Conservation (phyloP, 2,797 vertebrate species). For the Melanotaenia trifasciata region DNA sequence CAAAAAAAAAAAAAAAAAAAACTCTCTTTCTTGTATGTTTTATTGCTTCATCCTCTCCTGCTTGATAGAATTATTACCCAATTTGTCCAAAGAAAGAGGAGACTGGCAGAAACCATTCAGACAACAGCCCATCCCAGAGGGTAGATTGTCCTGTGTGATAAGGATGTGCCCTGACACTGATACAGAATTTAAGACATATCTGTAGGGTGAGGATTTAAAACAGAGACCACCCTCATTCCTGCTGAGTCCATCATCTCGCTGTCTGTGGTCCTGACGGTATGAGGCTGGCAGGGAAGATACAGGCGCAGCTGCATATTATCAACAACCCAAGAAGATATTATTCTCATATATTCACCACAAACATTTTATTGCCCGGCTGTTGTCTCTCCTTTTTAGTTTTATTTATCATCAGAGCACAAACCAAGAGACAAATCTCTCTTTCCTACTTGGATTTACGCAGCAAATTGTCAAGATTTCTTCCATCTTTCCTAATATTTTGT, state of each 20-base stretch:
- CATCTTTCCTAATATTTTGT: slow-evolving; percentile 62
- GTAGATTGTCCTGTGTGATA: slow-evolving; percentile 51
- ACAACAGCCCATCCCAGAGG: slow-evolving; percentile 51
- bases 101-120: slow-evolving; percentile 59
- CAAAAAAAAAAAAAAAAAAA: slow-evolving; percentile 67
- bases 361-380: slow-evolving; percentile 61
- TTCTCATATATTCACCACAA: slow-evolving; percentile 63
- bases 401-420: slow-evolving; percentile 33
- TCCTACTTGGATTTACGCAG: slow-evolving; percentile 15
- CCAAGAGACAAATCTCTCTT: slow-evolving; percentile 35
- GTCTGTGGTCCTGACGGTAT: slow-evolving; percentile 46
- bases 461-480: slow-evolving; percentile 39
- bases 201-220: slow-evolving; percentile 50
- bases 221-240: slow-evolving; percentile 17
- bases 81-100: slow-evolving; percentile 69
- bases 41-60: slow-evolving; percentile 65
- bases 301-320: slow-evolving; percentile 62
- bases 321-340: slow-evolving; percentile 54
- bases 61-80: slow-evolving; percentile 74
- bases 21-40: slow-evolving; percentile 60
- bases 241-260: slow-evolving; percentile 51
- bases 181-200: slow-evolving; percentile 52
- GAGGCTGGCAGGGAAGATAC: slow-evolving; percentile 26
- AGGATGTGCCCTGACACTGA: slow-evolving; percentile 44
- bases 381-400: slow-evolving; percentile 38